Conservation (phyloP, 2,113 vertebrate genomes). For the Polyodon spathula region DNA sequence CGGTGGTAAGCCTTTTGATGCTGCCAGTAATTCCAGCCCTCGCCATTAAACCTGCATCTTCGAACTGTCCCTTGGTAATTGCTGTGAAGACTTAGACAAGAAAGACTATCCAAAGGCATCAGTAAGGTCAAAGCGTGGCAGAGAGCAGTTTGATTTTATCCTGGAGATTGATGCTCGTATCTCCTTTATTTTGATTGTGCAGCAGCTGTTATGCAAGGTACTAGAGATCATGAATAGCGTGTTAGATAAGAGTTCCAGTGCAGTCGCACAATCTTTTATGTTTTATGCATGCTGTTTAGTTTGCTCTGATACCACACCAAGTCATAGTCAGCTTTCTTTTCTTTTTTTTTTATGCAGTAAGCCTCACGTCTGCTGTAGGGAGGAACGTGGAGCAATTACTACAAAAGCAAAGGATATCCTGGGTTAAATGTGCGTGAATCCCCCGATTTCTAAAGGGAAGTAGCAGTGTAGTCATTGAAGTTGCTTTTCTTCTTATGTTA, state of each 20-base stretch:
- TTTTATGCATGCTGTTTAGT: slow-evolving; percentile 45
- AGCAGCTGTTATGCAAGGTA: slow-evolving; percentile 58
- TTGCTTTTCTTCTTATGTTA: no score
- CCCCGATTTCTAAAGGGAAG: no score
- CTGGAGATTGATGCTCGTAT: slow-evolving; percentile 64
- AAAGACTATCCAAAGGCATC: slow-evolving; percentile 59
- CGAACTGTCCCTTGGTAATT: slow-evolving; percentile 48
- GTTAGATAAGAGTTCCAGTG: slow-evolving; percentile 33
- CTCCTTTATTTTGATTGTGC: slow-evolving; percentile 59
- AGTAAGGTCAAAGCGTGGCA: slow-evolving; percentile 56
- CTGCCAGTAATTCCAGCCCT: slow-evolving; percentile 45
- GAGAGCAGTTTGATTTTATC: slow-evolving; percentile 66
- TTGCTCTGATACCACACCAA: slow-evolving; percentile 49
- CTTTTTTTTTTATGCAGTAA: neutral
- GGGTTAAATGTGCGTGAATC: no score
- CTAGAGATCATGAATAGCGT: slow-evolving; percentile 51
- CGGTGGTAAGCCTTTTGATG: slow-evolving; percentile 30
- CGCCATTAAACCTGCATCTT: slow-evolving; percentile 44
- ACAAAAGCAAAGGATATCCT: no score
- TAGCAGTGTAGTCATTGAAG: no score
- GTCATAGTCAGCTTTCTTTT: slow-evolving; percentile 35
- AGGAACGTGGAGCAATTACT: no score
- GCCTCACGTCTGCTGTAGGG: no score
- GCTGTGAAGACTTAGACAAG: slow-evolving; percentile 50
- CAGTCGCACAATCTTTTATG: slow-evolving; percentile 47